These are phyloP conservation scores for Eupsittula cactorum DNA, from an alignment of 2,113 vertebrate species.

Conservation along the genomic window DNA sequence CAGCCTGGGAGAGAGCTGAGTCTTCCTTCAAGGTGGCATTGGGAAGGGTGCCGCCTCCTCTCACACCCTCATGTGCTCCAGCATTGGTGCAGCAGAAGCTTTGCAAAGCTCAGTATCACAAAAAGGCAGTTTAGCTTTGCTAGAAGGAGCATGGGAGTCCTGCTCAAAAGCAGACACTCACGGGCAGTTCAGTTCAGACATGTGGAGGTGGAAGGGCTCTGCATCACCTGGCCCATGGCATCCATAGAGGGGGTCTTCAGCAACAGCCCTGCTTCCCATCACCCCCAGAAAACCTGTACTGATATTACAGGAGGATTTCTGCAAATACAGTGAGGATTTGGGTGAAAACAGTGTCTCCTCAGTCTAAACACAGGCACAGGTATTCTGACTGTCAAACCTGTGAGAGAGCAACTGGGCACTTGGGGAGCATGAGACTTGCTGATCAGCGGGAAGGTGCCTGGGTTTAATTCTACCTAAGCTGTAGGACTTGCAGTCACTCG, in stretches of 20 bases:
- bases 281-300: fast-evolving
- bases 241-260: fast-evolving
- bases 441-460: neutral
- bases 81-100: neutral
- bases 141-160: neutral
- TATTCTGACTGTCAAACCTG: neutral
- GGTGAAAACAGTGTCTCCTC: neutral
- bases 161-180: neutral
- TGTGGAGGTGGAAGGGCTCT: neutral
- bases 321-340: fast-evolving
- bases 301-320: neutral
- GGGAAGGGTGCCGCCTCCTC: neutral
- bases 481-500: neutral
- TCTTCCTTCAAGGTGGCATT: too few species aligned
- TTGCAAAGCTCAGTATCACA: neutral
- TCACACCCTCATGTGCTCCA: neutral
- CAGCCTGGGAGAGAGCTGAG: fast-evolving
- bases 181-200: neutral
- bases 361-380: neutral
- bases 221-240: neutral
- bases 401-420: neutral
- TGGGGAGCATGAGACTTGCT: fast-evolving
- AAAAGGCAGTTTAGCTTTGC: neutral
- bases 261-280: neutral
- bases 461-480: neutral